Evolutionary conservation across 2,797 vertebrate genomes (phyloP).

Genomic region (Dromococcyx pavoninus): DNA sequence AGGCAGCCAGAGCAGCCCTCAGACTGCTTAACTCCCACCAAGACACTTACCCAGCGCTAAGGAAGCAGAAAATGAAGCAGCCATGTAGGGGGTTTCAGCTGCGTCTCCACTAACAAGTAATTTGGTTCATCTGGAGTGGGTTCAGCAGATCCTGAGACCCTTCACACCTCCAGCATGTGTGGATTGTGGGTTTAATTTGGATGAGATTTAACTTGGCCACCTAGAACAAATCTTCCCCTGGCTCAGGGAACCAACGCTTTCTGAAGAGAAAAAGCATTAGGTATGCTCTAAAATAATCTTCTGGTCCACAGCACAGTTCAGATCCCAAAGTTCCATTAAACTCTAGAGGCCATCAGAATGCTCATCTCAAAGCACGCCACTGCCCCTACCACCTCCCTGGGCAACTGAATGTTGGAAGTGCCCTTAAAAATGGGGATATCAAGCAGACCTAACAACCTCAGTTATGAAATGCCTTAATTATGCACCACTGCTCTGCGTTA

Average conservation of each 20-base stretch:
- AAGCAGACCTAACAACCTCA: background rate
- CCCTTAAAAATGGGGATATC: background rate
- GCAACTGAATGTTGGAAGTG: background rate
- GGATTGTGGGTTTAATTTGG: background rate
- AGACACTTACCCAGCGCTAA: background rate
- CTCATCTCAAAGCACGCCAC: background rate
- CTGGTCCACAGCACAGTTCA: fast-evolving
- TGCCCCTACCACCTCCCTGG: background rate
- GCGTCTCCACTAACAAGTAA: background rate
- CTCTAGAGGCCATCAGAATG: background rate
- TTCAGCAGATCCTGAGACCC: background rate
- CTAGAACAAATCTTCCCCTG: background rate
- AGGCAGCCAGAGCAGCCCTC: background rate
- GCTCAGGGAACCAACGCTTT: background rate
- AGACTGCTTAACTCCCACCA: background rate
- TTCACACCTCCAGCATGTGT: background rate
- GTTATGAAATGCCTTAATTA: background rate
- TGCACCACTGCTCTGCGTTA: background rate
- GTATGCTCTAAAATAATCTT: background rate
- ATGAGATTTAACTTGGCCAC: background rate
- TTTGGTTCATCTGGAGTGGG: background rate
- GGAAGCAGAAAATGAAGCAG: background rate
- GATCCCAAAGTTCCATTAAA: background rate
- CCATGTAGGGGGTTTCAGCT: background rate
- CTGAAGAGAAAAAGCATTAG: background rate